Evolutionary conservation across 1,140 invertebrate species (phyloP).

Genomic region (Portunus trituberculatus): DNA sequence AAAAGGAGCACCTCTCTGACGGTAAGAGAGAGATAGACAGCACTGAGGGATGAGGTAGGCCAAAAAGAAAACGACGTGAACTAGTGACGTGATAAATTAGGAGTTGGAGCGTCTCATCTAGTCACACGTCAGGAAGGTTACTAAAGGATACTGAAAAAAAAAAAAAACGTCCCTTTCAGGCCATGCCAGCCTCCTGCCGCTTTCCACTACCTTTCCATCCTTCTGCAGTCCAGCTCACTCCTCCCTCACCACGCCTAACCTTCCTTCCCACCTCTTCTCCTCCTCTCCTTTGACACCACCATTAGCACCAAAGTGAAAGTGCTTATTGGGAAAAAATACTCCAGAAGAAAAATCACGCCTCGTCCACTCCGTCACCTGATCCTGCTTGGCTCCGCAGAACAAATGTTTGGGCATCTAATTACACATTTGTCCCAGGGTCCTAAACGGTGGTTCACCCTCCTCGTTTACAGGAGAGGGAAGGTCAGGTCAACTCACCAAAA

Average conservation of each 20-base stretch:
- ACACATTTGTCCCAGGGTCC: constrained; percentile 43
- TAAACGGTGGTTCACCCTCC: constrained; percentile 7
- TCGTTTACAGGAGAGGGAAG: neutral
- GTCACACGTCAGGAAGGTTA: neutral
- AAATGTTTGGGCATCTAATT: constrained; percentile 55
- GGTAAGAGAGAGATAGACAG: neutral
- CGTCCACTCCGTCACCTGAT: neutral
- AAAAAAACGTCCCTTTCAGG: neutral
- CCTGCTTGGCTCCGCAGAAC: constrained; percentile 19
- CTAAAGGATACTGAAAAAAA: neutral
- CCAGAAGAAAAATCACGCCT: neutral
- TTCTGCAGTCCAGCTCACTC: too few species aligned
- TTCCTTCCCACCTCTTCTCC: neutral
- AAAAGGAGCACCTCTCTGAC: too few species aligned
- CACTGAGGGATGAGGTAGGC: neutral
- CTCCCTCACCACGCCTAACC: neutral
- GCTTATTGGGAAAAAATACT: neutral
- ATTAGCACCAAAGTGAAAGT: constrained; percentile 1
- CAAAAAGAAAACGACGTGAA: neutral
- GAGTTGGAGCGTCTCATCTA: neutral
- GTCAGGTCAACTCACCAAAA: neutral
- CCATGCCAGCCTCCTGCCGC: neutral
- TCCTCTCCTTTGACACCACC: neutral
- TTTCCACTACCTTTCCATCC: too few species aligned
- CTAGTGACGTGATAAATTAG: neutral